Evolutionary conservation across 1,140 invertebrate species (phyloP).

Genomic region (Ganaspis sp.): DNA sequence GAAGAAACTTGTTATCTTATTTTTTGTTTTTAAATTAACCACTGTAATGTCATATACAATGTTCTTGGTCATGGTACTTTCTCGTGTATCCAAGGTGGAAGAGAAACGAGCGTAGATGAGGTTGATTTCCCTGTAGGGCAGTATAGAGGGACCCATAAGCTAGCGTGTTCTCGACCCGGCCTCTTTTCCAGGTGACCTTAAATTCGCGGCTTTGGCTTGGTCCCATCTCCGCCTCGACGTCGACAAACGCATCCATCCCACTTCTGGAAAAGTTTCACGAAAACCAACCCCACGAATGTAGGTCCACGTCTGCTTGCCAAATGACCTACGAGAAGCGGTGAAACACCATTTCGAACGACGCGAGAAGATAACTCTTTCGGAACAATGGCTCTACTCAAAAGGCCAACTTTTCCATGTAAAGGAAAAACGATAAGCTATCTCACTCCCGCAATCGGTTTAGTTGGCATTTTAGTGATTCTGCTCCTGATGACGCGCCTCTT

Average conservation of each 20-base stretch:
- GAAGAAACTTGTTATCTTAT: neutral
- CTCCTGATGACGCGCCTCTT: slow-evolving; percentile 3
- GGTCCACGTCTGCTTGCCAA: neutral
- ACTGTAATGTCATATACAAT: slow-evolving; percentile 1
- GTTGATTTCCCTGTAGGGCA: slow-evolving; percentile 26
- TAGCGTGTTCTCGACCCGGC: neutral
- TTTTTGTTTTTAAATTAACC: slow-evolving; percentile 1
- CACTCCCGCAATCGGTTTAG: slow-evolving; percentile 5
- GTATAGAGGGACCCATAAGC: neutral
- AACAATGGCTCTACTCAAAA: slow-evolving; percentile 8
- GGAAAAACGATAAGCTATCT: slow-evolving; percentile 1
- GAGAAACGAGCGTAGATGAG: neutral
- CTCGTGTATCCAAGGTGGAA: neutral
- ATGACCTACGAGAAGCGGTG: neutral
- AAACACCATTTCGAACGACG: neutral
- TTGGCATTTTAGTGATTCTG: slow-evolving; percentile 9
- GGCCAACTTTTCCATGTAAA: slow-evolving; percentile 9
- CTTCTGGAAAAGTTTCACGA: slow-evolving; percentile 3
- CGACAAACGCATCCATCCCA: slow-evolving; percentile 3
- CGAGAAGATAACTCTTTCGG: slow-evolving; percentile 11
- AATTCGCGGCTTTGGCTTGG: slow-evolving; percentile 6
- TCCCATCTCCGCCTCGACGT: neutral
- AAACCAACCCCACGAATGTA: neutral
- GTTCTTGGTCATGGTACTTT: neutral
- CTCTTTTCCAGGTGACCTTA: slow-evolving; percentile 24